A percentile compares a stretch with the other conserved stretches of the same genome.
These are phyloP conservation scores for Nebria salina DNA, from an alignment of 2,888 invertebrate genomes.

Conservation along the genomic window DNA sequence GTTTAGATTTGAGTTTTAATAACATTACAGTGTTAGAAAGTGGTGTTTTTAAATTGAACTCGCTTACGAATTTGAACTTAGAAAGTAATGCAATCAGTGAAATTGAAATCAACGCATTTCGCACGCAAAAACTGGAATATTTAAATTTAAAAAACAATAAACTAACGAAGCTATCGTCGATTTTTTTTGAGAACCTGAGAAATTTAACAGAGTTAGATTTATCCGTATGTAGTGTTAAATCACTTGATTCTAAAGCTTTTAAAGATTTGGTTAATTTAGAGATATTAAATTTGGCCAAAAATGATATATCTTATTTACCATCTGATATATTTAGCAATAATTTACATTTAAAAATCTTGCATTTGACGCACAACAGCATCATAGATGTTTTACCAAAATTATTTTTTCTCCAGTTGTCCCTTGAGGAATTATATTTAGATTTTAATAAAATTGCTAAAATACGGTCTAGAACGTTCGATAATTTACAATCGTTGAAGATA, in stretches of 20 bases:
- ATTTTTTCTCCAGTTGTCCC: conserved; percentile 37
- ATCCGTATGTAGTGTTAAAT: conserved; percentile 41
- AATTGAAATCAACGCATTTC: conserved; percentile 45
- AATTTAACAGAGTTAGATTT: conserved; percentile 42
- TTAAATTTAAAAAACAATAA: conserved; percentile 48
- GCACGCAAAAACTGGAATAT: conserved; percentile 36
- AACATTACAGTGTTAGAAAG: conserved; percentile 33
- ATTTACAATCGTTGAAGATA: conserved; percentile 34
- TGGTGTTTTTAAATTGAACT: conserved; percentile 25
- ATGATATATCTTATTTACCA: conserved; percentile 41
- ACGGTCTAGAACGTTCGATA: conserved; percentile 36
- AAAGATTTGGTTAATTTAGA: conserved; percentile 26
- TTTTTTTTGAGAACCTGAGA: conserved; percentile 44
- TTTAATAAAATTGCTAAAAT: conserved; percentile 39
- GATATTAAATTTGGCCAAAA: conserved; percentile 42
- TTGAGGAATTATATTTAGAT: conserved; percentile 48
- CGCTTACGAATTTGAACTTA: conserved; percentile 32
- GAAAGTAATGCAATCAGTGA: conserved; percentile 46
- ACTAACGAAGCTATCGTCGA: conserved; percentile 42
- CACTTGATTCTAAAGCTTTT: conserved; percentile 41
- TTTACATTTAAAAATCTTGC: conserved; percentile 36
- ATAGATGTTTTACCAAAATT: conserved; percentile 29
- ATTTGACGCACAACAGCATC: conserved; percentile 47
- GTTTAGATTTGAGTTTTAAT: conserved; percentile 39
- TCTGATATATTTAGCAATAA: conserved; percentile 42